phyloP scores from a whole-genome alignment of 2,113 vertebrate genomes.

The Fukomys damarensis region DNA sequence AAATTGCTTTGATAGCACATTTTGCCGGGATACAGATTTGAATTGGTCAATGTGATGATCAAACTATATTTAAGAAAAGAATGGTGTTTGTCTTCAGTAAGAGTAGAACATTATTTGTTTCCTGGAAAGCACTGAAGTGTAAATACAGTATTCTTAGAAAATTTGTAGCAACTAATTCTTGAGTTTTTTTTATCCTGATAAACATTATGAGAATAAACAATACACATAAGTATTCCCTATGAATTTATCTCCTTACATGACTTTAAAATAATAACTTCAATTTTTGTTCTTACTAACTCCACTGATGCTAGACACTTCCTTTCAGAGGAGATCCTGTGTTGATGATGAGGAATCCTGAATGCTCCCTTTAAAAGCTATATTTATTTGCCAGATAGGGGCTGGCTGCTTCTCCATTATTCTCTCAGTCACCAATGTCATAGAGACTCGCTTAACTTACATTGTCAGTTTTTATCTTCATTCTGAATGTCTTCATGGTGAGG shows the following conservation, averaged over 20 bases:
- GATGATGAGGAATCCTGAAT: not conserved
- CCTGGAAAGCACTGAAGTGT: not conserved
- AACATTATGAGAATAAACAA: slow-evolving; percentile 31
- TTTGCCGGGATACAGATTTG: not conserved
- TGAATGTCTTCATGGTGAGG: not conserved
- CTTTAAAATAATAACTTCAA: not conserved
- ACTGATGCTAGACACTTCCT: not conserved
- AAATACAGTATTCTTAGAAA: not conserved
- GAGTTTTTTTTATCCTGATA: not conserved
- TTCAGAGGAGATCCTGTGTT: not conserved
- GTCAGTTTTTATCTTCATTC: not conserved
- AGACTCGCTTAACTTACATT: not conserved
- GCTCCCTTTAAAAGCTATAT: not conserved
- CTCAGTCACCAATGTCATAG: not conserved
- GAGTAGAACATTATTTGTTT: not conserved
- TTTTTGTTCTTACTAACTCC: not conserved
- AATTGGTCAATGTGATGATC: not conserved
- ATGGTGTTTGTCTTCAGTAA: not conserved
- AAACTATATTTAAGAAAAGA: not conserved
- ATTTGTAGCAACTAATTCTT: not conserved
- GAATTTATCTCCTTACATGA: not conserved
- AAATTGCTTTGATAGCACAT: not conserved
- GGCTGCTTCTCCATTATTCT: not conserved
- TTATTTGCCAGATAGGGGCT: not conserved
- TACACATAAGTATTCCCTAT: not conserved